Base-by-base conservation (phyloP, 2,888 invertebrate genomes). In the Cheilosia urbana region DNA sequence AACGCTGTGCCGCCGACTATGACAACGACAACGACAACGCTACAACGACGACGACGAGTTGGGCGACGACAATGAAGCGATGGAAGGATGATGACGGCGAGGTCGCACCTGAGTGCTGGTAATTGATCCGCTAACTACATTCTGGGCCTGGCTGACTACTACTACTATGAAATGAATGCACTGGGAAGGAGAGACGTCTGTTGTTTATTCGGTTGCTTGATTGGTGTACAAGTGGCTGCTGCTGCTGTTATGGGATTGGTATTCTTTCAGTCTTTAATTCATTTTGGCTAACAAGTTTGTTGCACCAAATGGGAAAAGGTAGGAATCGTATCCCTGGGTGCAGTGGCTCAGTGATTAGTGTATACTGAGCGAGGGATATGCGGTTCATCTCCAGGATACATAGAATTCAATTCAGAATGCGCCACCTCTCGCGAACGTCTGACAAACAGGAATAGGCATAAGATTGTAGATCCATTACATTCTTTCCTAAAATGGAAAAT, bases 61-160 rank as follows among this genome's bases (percentile, higher is more conserved):
- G 4, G 13, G 13, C 13, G 37, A 37, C n/a, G n/a, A 17, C 37
- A 19, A 65, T n/a, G 58, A 49, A 21, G 9, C 53, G 24, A 58
- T 65, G 63, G 27, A 58, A 60, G 24, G 53, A 58, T 57, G 51
- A 80, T 27, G 69, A 79, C 62, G 81, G 58, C 69, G 81, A 78
- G 87, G 87, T 82, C 78, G 87, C 87, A 87, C 87, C 87, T 87
- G 82, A 87, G 73, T 34, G 68, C 47, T 85, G 76, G 53, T 78
- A 87, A 87, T 82, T 82, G 87, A 87, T 87, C 72, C 68, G 40
- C 60, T 66, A 72, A 76, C 77, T 81, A 66, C 63, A 77, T 72
- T 72, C 66, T 51, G 45, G 49, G 60, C 34, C 40, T 68, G 47
- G 47, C 19, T 19, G 47, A 37, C 37, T 37, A 37, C 45, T 45